Evolutionary conservation across 2,113 vertebrate species (phyloP), one percentile per base, ranked within the genome.

Genomic region (Microtus ochrogaster): DNA sequence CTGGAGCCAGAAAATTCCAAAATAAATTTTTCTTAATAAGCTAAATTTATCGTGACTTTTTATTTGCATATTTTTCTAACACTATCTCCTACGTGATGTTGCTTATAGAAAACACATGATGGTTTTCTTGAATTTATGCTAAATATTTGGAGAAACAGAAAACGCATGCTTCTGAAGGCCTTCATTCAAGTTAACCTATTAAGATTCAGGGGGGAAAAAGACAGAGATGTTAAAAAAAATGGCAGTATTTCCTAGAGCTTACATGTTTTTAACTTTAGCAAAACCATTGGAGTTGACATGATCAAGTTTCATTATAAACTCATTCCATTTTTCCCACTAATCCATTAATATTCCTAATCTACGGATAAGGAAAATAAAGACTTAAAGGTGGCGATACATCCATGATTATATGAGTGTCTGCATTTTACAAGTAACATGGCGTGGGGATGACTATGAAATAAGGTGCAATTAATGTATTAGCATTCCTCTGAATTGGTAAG

Each of bases 1-100:
- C 21, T 81, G 16, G 26, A 73, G 41, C 22, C 63, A 91, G 78
- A 58, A 96, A 92, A 30, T 76, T 94, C 79, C 85, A 84, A 91
- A 81, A 87, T 2, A 90, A 8, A 41, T 74, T 88, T 93, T 96
- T 94, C 83, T 84, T 93, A 93, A 78, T 63, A 30, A 81, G 28
- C 5, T 30, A 21, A 26, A 84, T 90, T 85, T 87, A 2, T 72
- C 91, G 22, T 44, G 26, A 86, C 0, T 73, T 92, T 91, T 84
- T n/a, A 89, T 52, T 36, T 58, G 13, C 30, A 24, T 91, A 22
- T 91, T 89, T 21, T 83, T 87, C 28, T 9, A 2, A 55, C 33
- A 26, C 28, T 7, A 47, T 74, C 4, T 4, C 22, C 30, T 68
- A 17, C 1, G 22, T 1, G 7, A 26, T 70, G 2, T 73, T 13